These are phyloP conservation scores for Peromyscus leucopus DNA, from an alignment of 2,113 vertebrate species.

Conservation along the genomic window DNA sequence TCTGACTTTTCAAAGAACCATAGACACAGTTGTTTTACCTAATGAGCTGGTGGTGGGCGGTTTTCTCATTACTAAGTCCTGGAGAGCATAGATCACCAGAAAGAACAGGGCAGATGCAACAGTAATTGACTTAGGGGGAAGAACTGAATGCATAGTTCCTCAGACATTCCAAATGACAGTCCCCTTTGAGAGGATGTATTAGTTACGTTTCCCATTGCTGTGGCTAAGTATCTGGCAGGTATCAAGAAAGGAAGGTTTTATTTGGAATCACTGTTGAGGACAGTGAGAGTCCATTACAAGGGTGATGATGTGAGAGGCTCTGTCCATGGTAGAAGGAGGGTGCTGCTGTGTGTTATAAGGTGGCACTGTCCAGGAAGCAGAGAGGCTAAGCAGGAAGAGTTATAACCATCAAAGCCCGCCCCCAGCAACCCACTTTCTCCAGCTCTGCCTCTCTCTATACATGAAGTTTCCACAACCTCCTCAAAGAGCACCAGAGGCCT, in stretches of 20 bases:
- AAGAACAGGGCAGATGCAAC: conserved; percentile 45
- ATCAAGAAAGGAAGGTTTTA: background rate
- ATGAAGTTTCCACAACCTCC: background rate
- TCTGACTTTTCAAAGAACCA: background rate
- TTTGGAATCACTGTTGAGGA: background rate
- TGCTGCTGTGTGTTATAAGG: background rate
- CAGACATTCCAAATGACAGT: conserved; percentile 42
- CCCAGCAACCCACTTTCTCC: background rate
- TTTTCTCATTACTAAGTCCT: conserved; percentile 19
- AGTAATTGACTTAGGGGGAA: background rate
- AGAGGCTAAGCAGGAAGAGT: background rate
- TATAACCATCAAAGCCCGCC: background rate
- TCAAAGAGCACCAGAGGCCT: background rate
- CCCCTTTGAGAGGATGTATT: background rate
- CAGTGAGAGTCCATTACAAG: background rate
- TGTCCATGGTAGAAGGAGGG: background rate
- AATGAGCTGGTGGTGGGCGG: background rate
- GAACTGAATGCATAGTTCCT: conserved; percentile 51
- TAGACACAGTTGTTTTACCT: background rate
- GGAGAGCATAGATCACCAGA: background rate
- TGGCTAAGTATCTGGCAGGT: background rate
- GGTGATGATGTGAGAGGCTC: background rate
- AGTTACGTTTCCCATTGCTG: background rate
- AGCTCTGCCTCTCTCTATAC: too few species aligned
- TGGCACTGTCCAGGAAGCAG: background rate